A percentile compares a stretch with the other conserved stretches of the same genome.
phyloP scores from a whole-genome alignment of 2,888 invertebrate genomes.

The Brachynemurus nebulosus region DNA sequence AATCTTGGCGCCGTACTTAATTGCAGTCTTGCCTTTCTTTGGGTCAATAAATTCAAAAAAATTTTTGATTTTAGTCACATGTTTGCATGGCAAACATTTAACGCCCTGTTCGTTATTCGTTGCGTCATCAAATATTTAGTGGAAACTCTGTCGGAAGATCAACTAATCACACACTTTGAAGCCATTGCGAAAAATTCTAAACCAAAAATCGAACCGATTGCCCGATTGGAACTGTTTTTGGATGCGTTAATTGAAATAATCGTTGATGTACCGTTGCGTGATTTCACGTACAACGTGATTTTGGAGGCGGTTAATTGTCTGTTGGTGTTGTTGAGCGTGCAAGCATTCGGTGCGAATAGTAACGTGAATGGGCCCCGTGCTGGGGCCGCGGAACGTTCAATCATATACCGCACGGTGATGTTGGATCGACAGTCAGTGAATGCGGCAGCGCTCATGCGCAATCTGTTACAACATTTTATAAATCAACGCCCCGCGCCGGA shows the following conservation, averaged over 20 bases:
- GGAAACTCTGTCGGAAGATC: constrained; percentile 80
- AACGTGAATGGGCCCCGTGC: constrained; percentile 28
- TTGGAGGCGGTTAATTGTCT: constrained; percentile 79
- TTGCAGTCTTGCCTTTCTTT: too few relatives aligned
- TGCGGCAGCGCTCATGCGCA: constrained; percentile 65
- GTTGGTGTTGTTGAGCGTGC: constrained; percentile 76
- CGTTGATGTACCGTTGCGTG: constrained; percentile 71
- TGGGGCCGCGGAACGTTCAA: constrained; percentile 46
- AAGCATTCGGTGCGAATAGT: constrained; percentile 59
- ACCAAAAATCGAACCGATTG: constrained; percentile 23
- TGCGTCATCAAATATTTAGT: constrained; percentile 76
- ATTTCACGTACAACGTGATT: constrained; percentile 73
- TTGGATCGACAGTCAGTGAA: constrained; percentile 57
- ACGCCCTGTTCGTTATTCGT: constrained; percentile 81
- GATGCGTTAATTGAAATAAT: constrained; percentile 65
- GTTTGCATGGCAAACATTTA: constrained; percentile 89
- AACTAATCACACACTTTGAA: constrained; percentile 72
- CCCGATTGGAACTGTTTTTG: constrained; percentile 54
- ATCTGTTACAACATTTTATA: constrained; percentile 62
- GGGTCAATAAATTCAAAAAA: too few relatives aligned
- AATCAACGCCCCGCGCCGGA: constrained; percentile 53
- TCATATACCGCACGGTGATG: constrained; percentile 55
- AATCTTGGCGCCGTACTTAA: too few relatives aligned
- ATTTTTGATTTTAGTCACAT: constrained; percentile 43
- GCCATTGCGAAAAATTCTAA: constrained; percentile 28